phyloP scores from a whole-genome alignment of 2,113 vertebrate species.

The Gallinago jamesoni region DNA sequence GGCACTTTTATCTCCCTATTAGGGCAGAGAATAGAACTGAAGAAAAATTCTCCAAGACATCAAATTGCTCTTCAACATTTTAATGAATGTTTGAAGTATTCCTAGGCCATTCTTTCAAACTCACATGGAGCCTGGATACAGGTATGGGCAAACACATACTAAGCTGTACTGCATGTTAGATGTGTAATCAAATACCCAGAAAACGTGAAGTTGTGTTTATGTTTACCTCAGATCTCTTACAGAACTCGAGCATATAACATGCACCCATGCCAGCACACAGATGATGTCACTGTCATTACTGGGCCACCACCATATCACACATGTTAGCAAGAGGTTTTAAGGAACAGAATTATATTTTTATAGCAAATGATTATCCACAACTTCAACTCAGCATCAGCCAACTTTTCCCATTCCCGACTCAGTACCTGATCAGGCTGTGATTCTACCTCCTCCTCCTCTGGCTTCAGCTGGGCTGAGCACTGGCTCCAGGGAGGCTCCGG shows the following conservation, averaged over 20 bases:
- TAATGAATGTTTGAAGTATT: too few relatives aligned
- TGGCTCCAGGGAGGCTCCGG: neutral
- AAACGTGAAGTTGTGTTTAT: rapidly evolving
- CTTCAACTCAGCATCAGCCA: neutral
- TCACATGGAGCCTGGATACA: neutral
- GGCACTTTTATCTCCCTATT: neutral
- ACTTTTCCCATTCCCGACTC: neutral
- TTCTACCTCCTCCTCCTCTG: slow-evolving; percentile 11
- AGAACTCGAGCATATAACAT: neutral
- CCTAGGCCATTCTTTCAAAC: neutral
- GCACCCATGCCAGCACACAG: neutral
- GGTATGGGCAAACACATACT: neutral
- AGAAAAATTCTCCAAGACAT: neutral
- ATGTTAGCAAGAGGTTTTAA: neutral
- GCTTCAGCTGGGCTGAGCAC: neutral
- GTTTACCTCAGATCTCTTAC: neutral
- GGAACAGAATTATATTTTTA: neutral
- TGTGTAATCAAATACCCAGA: neutral
- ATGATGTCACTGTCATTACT: neutral
- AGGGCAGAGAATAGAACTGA: neutral
- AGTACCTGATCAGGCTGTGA: slow-evolving; percentile 62
- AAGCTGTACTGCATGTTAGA: neutral
- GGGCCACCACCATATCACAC: neutral
- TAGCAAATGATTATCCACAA: neutral
- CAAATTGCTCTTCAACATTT: neutral